phyloP scores from a whole-genome alignment of 1,140 invertebrate species.

The Lethocerus indicus region DNA sequence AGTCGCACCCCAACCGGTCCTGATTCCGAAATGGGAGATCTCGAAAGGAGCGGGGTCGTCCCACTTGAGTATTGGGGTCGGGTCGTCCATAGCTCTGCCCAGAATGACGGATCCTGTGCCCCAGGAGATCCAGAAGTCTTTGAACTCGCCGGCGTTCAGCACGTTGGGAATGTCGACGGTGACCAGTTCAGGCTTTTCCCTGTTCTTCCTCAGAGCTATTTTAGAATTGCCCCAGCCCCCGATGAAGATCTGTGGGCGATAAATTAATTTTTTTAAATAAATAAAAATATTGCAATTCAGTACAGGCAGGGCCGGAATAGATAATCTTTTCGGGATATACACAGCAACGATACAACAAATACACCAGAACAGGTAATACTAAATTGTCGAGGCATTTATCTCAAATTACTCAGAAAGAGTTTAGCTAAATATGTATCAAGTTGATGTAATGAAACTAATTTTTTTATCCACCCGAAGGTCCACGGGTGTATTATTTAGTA shows the following conservation, averaged over 20 bases:
- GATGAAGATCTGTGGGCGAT: constrained; percentile 51
- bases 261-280: too few species aligned
- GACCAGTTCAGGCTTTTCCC: constrained; percentile 56
- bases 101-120: constrained; percentile 42
- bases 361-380: too few species aligned
- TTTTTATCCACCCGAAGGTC: too few species aligned
- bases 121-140: constrained; percentile 72
- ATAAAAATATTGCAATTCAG: too few species aligned
- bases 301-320: too few species aligned
- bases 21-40: constrained; percentile 55
- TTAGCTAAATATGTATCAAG: too few species aligned
- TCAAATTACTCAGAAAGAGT: too few species aligned
- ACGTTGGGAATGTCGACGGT: constrained; percentile 51
- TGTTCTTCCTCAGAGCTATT: constrained; percentile 64
- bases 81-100: constrained; percentile 47
- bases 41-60: constrained; percentile 46
- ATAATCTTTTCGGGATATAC: too few species aligned
- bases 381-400: too few species aligned
- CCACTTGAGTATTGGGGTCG: constrained; percentile 48
- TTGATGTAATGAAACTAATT: too few species aligned
- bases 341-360: too few species aligned
- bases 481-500: too few species aligned
- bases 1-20: constrained; percentile 66
- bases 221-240: constrained; percentile 71
- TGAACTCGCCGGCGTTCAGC: constrained; percentile 46